Percentiles rank a stretch among this genome's conserved stretches.
These are phyloP conservation scores for Lomographa bimaculata DNA, from an alignment of 2,888 invertebrate genomes.

Conservation along the genomic window DNA sequence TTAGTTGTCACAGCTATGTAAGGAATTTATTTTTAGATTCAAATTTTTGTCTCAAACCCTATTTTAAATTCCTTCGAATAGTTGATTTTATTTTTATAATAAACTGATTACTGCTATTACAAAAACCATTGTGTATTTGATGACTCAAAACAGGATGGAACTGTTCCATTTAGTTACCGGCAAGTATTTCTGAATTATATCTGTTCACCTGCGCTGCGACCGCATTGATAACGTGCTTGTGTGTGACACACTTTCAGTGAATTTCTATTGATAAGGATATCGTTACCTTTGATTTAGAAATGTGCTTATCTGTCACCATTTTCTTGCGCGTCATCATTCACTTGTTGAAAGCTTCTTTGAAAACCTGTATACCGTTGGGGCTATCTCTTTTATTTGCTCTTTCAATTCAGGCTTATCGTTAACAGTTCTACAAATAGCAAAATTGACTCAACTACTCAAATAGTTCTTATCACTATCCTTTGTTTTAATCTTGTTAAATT, in stretches of 20 bases:
- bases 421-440: conserved; percentile 22
- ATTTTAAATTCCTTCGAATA: too few species aligned
- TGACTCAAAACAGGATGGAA: conserved; percentile 20
- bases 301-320: conserved; percentile 28
- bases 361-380: conserved; percentile 32
- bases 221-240: conserved; percentile 40
- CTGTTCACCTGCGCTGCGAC: conserved; percentile 51
- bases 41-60: background rate
- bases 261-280: conserved; percentile 53
- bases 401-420: conserved; percentile 32
- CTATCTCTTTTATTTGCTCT: conserved; percentile 27
- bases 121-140: conserved; percentile 15
- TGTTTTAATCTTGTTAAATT: conserved; percentile 5
- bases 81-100: too few species aligned
- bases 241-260: conserved; percentile 64
- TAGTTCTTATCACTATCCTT: conserved; percentile 15
- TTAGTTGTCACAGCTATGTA: conserved; percentile 1
- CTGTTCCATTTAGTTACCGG: conserved; percentile 30
- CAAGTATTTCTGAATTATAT: conserved; percentile 25
- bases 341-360: conserved; percentile 33
- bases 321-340: conserved; percentile 31
- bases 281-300: conserved; percentile 40
- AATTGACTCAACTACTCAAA: conserved; percentile 22
- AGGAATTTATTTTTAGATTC: background rate
- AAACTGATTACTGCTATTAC: conserved; percentile 1